phyloP scores from a whole-genome alignment of 2,113 vertebrate species.

The Sisor rabdophorus region DNA sequence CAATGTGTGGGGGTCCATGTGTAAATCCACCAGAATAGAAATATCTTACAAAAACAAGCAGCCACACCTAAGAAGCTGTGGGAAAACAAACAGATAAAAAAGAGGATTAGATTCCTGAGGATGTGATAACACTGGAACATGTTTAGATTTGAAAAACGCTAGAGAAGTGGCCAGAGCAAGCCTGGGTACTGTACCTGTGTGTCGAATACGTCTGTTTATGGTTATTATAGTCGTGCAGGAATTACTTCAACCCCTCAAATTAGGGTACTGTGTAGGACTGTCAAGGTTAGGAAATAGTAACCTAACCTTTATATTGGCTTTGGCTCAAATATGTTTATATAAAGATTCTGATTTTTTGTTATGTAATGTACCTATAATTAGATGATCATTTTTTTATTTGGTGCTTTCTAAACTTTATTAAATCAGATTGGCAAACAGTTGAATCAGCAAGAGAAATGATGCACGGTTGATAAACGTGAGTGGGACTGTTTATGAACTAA shows the following conservation, averaged over 20 bases:
- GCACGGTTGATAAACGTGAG: too few species aligned
- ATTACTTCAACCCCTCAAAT: too few species aligned
- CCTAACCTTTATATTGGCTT: too few species aligned
- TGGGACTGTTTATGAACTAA: too few species aligned
- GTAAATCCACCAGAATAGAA: conserved; percentile 72
- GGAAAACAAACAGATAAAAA: background rate
- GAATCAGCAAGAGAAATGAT: too few species aligned
- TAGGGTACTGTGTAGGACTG: background rate
- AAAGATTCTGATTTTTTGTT: too few species aligned
- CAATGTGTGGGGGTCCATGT: conserved; percentile 61
- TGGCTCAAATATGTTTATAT: too few species aligned
- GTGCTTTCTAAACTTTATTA: too few species aligned
- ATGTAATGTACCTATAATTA: too few species aligned
- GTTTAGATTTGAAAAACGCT: background rate
- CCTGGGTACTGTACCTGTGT: background rate
- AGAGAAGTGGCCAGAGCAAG: background rate
- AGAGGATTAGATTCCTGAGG: conserved; percentile 11
- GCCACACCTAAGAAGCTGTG: conserved; percentile 56
- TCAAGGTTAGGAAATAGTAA: too few species aligned
- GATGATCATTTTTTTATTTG: too few species aligned
- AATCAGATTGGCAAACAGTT: too few species aligned
- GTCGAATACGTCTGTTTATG: background rate
- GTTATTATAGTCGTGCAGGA: background rate
- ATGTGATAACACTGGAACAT: background rate
- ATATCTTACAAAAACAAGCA: conserved; percentile 42